A percentile compares a stretch with the other conserved stretches of the same genome.
Evolutionary conservation across 1,140 invertebrate species (phyloP).

Genomic region (Mercenaria mercenaria): DNA sequence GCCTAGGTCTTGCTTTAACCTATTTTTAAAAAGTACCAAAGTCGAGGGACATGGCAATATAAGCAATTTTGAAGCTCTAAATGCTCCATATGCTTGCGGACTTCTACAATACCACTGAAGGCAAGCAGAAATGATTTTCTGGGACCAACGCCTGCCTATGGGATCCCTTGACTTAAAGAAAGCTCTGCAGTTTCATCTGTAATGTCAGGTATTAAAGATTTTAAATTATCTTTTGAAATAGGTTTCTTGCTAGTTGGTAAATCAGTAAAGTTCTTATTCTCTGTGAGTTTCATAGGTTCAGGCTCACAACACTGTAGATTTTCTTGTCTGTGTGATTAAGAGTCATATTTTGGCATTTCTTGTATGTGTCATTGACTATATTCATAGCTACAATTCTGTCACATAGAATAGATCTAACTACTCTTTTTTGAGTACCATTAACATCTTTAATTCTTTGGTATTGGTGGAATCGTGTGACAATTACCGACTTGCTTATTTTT

Average conservation of each 20-base stretch:
- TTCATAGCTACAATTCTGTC: not conserved
- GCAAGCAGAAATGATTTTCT: slow-evolving; percentile 51
- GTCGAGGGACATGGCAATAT: slow-evolving; percentile 48
- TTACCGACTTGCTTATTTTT: not conserved
- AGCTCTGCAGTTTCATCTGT: slow-evolving; percentile 39
- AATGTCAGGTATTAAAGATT: not conserved
- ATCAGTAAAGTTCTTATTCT: not conserved
- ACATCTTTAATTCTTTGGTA: not conserved
- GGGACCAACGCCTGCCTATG: slow-evolving; percentile 62
- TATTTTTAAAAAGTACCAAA: slow-evolving; percentile 66
- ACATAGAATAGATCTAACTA: slow-evolving; percentile 8
- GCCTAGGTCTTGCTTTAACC: slow-evolving; percentile 57
- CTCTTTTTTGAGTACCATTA: not conserved
- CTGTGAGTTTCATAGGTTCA: not conserved
- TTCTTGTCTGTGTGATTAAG: not conserved
- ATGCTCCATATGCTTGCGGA: slow-evolving; percentile 54
- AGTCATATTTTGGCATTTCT: slow-evolving; percentile 40
- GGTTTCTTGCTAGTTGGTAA: not conserved
- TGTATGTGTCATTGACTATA: not conserved
- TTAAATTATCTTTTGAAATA: not conserved
- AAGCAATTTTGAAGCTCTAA: slow-evolving; percentile 34
- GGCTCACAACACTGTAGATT: not conserved
- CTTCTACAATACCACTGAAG: slow-evolving; percentile 60
- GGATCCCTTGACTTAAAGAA: slow-evolving; percentile 32
- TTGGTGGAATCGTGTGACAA: slow-evolving; percentile 18